Percentiles rank a stretch among this genome's conserved stretches.
Evolutionary conservation across 2,888 invertebrate genomes (phyloP).

Genomic region (Magallana nippona): DNA sequence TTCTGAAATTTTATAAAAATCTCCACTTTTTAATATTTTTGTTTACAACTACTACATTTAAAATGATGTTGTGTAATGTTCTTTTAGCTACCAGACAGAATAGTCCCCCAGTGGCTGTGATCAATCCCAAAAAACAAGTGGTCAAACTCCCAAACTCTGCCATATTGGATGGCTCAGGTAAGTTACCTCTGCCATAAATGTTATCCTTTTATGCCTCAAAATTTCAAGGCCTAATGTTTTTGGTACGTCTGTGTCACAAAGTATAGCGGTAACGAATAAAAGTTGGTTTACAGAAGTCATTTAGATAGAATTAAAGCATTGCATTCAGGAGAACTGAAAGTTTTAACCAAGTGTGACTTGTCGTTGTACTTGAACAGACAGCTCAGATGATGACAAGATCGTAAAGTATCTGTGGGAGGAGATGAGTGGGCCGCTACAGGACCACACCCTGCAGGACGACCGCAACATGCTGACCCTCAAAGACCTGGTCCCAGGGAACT

Average conservation of each 20-base stretch:
- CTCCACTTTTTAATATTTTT: no score
- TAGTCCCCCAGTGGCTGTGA: slow-evolving; percentile 89
- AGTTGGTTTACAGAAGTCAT: no score
- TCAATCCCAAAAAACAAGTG: slow-evolving; percentile 91
- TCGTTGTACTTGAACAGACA: slow-evolving; percentile 80
- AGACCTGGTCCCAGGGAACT: slow-evolving; percentile 89
- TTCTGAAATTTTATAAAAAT: no score
- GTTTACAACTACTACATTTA: no score
- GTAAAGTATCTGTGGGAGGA: slow-evolving; percentile 95
- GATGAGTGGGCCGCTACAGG: slow-evolving; percentile 88
- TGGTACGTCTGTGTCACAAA: no score
- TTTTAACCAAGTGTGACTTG: background rate
- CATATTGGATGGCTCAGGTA: slow-evolving; percentile 88
- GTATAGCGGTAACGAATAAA: no score
- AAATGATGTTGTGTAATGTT: slow-evolving; percentile 15
- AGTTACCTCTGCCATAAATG: slow-evolving; percentile 39
- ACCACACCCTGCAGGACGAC: slow-evolving; percentile 86
- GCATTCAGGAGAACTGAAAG: background rate
- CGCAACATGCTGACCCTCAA: slow-evolving; percentile 91
- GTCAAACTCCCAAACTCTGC: slow-evolving; percentile 94
- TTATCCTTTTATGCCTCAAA: no score
- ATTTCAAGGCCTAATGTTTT: no score
- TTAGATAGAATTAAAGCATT: no score
- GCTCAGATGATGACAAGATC: slow-evolving; percentile 90
- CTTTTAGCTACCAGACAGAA: slow-evolving; percentile 89